Percentiles rank a stretch among this genome's conserved stretches.
Conservation (phyloP, 2,888 invertebrate species). For the Flexamia atlantica region DNA sequence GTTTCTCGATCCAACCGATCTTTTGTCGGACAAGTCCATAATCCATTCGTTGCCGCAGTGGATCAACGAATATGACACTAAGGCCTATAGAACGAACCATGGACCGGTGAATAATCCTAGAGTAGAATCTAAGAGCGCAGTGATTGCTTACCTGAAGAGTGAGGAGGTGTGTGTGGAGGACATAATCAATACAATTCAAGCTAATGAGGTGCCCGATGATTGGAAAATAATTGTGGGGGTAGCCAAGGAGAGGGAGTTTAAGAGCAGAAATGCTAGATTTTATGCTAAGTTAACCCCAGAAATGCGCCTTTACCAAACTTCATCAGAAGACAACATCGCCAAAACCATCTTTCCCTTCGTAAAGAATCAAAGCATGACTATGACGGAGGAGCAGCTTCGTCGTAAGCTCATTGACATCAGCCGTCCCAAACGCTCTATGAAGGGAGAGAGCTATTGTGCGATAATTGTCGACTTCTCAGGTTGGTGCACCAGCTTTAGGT, state of each 20-base stretch:
- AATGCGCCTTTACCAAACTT: neutral
- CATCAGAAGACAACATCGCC: neutral
- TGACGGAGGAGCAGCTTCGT: neutral
- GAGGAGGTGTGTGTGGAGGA: neutral
- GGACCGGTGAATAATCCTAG: neutral
- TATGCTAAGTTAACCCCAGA: neutral
- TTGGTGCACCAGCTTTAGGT: constrained; percentile 10
- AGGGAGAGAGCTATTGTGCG: neutral
- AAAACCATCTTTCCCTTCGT: neutral
- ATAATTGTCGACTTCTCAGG: constrained; percentile 2
- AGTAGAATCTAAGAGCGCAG: neutral
- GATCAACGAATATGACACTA: neutral
- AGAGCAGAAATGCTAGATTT: neutral
- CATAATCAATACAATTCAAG: neutral
- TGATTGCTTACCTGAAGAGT: neutral
- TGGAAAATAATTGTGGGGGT: constrained; percentile 7
- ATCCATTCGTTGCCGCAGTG: neutral
- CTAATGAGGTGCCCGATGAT: neutral
- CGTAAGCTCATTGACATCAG: neutral
- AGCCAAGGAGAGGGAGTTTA: constrained; percentile 6
- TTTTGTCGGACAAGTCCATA: neutral
- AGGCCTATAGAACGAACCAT: neutral
- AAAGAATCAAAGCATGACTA: constrained; percentile 3
- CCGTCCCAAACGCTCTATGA: neutral
- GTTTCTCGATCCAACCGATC: neutral